A percentile compares a stretch with the other conserved stretches of the same genome.
Conservation (phyloP, 2,113 vertebrate genomes). For the Addax nasomaculatus region DNA sequence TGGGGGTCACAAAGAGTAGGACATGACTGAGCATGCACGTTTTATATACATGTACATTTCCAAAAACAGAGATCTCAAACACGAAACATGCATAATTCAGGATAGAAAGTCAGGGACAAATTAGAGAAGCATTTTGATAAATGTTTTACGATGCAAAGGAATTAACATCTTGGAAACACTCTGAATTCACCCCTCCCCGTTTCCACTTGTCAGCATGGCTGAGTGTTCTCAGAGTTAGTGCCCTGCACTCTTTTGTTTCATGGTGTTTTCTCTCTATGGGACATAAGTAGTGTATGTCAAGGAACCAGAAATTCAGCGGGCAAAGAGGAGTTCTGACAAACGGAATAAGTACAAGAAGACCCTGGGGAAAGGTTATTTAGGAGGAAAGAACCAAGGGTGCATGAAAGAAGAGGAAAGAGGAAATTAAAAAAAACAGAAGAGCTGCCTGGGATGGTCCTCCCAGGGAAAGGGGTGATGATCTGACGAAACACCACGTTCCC, state of each 20-base stretch:
- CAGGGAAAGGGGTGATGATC: not conserved
- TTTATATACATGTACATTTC: not conserved
- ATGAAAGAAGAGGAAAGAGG: not conserved
- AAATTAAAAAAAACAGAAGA: not conserved
- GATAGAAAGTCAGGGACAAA: not conserved
- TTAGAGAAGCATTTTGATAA: not conserved
- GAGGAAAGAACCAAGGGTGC: accelerated
- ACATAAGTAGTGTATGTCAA: no score
- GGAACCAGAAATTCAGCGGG: not conserved
- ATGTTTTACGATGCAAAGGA: not conserved
- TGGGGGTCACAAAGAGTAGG: not conserved
- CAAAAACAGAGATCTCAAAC: not conserved
- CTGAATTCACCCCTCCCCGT: not conserved
- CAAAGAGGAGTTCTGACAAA: not conserved
- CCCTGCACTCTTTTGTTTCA: not conserved
- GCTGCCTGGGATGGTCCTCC: accelerated
- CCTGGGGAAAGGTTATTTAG: not conserved
- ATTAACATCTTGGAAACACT: not conserved
- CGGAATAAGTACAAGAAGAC: no score
- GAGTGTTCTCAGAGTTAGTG: accelerated
- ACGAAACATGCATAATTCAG: not conserved
- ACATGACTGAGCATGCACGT: not conserved
- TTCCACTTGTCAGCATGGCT: not conserved
- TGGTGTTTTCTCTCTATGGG: no score
- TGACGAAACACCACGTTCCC: not conserved